Evolutionary conservation across 2,888 invertebrate genomes (phyloP), one percentile per base, ranked within the genome.

Genomic region (Caenorhabditis virilis): DNA sequence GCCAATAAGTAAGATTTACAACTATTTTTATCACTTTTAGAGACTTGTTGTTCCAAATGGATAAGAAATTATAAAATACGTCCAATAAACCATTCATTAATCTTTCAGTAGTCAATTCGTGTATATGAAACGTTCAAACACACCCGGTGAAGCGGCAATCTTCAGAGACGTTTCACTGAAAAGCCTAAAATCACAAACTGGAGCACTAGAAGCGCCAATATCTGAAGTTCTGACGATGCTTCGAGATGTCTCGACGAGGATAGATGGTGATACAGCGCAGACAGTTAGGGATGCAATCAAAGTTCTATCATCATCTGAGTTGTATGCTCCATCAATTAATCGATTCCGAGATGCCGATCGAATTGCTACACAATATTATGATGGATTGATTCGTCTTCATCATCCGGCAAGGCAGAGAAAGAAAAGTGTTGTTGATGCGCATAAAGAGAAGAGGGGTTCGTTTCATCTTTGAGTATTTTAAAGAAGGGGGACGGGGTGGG

Each of bases 281-380:
- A 63, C 68, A 22, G 62, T 73, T 26, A 56, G 58, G 20, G 70
- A 73, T 33, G 73, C 73, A 6, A 61, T 73, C 46, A 73, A 70
- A 55, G 70, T 70, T 13, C 69, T 81, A 23, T 76, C 77, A 16
- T 72, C 76, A 4, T 69, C 72, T 38, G 81, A 81, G 45, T 66
- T 80, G 27, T 82, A 81, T 64, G 73, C 77, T 15, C 79, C 82
- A n/a, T 71, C 75, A 9, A 74, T 81, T 23, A 75, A 72, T n/a
- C 68, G 79, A 16, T 78, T 81, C 62, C 65, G 77, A 11, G 78
- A 79, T 50, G 76, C 71, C 25, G 82, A 82, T 55, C 64, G 80
- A 18, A 79, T 81, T 15, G 79, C 81, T 22, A 74, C 77, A 36
- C 82, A 82, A 30, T 81, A 81, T 63, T 81, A 81, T 52, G 81